phyloP scores from a whole-genome alignment of 53 echinoderm and acorn worm species.

The Patiria pectinifera region DNA sequence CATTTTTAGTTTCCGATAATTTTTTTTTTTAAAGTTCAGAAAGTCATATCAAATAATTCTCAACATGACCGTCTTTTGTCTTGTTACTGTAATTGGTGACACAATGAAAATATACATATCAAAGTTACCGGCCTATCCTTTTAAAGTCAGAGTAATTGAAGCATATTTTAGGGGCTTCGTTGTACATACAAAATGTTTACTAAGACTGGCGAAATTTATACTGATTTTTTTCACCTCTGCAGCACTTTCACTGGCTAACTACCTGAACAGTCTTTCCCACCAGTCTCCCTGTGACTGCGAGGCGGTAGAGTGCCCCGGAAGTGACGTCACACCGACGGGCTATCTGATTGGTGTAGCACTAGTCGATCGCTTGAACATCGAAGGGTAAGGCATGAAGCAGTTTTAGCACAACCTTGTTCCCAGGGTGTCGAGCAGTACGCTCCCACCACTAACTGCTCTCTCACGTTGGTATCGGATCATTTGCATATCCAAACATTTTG shows the following conservation, averaged over 20 bases:
- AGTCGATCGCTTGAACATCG: conserved; percentile 41
- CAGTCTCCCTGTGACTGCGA: conserved; percentile 59
- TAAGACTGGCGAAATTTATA: not conserved
- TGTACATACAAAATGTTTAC: not conserved
- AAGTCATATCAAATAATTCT: not conserved
- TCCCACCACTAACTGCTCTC: too few relatives aligned
- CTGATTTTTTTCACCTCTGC: not conserved
- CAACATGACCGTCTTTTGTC: too few relatives aligned
- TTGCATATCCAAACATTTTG: not conserved
- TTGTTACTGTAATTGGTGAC: too few relatives aligned
- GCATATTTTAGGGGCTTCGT: too few relatives aligned
- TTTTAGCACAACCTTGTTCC: not conserved
- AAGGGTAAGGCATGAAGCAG: conserved; percentile 30
- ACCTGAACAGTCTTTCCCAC: conserved; percentile 15
- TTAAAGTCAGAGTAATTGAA: too few relatives aligned
- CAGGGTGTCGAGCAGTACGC: too few relatives aligned
- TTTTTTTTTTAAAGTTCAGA: not conserved
- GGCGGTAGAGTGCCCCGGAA: conserved; percentile 27
- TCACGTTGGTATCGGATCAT: too few relatives aligned
- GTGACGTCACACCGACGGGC: conserved; percentile 38
- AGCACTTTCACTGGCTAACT: conserved; percentile 27
- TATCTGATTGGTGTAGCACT: conserved; percentile 60
- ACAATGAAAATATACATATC: too few relatives aligned
- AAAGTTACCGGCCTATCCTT: too few relatives aligned
- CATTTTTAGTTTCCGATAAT: too few relatives aligned